Percentiles rank a stretch among this genome's conserved stretches.
Conservation (phyloP, 2,113 vertebrate species). For the Tringa solitaria region DNA sequence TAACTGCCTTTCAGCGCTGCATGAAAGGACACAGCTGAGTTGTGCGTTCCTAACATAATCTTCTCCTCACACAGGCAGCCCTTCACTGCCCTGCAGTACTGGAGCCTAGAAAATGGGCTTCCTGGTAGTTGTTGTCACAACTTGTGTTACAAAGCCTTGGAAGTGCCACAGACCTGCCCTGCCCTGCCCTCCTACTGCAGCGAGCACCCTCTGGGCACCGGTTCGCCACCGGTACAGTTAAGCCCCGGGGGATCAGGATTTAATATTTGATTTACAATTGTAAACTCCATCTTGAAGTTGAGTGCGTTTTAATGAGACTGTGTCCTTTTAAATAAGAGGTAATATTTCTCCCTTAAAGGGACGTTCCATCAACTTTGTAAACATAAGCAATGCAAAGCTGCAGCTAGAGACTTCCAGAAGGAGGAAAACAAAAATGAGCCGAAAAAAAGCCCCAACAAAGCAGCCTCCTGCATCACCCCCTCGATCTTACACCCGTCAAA, state of each 20-base stretch:
- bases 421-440: not conserved
- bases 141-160: not conserved
- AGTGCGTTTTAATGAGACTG: not conserved
- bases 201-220: fast-evolving
- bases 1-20: not conserved
- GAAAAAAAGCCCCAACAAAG: fast-evolving
- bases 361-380: not conserved
- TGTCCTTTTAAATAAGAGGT: not conserved
- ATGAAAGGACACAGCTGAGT: not conserved
- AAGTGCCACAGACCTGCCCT: not conserved
- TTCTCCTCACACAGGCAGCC: not conserved
- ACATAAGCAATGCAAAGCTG: not conserved
- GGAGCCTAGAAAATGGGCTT: not conserved
- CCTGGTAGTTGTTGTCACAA: not conserved
- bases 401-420: not conserved
- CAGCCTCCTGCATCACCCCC: not conserved
- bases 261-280: not conserved
- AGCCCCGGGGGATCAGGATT: not conserved
- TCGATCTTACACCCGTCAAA: not conserved
- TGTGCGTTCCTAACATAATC: not conserved
- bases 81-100: not conserved
- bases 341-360: not conserved
- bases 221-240: not conserved
- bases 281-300: not conserved
- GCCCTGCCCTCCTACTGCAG: not conserved